These are phyloP conservation scores for Lissonota sp. DNA, from an alignment of 2,888 invertebrate genomes.

Conservation along the genomic window DNA sequence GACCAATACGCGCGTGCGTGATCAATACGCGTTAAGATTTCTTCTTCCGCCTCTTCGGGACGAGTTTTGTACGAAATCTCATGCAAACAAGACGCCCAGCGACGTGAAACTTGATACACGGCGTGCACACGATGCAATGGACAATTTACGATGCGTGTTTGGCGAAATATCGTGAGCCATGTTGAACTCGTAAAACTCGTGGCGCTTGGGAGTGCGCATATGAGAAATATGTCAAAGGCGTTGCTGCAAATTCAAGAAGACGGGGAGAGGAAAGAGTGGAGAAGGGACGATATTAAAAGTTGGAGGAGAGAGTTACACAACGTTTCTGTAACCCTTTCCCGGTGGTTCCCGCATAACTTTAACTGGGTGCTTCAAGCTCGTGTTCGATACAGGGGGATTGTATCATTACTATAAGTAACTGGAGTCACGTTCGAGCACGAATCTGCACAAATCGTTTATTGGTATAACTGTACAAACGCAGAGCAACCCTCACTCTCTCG, in stretches of 20 bases:
- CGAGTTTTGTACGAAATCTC: too few relatives aligned
- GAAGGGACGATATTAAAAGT: neutral
- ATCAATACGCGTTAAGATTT: too few relatives aligned
- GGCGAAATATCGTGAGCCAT: neutral
- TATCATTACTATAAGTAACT: slow-evolving; percentile 72
- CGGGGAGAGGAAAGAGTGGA: neutral
- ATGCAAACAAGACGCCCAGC: too few relatives aligned
- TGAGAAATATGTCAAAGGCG: slow-evolving; percentile 65
- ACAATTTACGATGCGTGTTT: too few relatives aligned
- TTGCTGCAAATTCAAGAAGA: slow-evolving; percentile 57
- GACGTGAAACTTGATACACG: too few relatives aligned
- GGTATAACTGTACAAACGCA: slow-evolving; percentile 70
- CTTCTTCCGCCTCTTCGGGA: too few relatives aligned
- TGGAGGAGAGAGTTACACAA: slow-evolving; percentile 4
- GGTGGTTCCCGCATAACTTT: slow-evolving; percentile 64
- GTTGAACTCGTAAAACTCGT: neutral
- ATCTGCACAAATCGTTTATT: slow-evolving; percentile 73
- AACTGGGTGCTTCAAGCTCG: slow-evolving; percentile 59
- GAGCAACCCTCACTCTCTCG: slow-evolving; percentile 45
- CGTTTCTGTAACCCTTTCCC: slow-evolving; percentile 29
- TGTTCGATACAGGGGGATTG: slow-evolving; percentile 66
- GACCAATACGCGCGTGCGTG: too few relatives aligned
- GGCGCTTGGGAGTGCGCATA: slow-evolving; percentile 17
- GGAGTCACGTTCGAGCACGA: slow-evolving; percentile 70
- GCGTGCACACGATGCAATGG: too few relatives aligned